Evolutionary conservation across 2,888 invertebrate genomes (phyloP).

Genomic region (Phalangium opilio): DNA sequence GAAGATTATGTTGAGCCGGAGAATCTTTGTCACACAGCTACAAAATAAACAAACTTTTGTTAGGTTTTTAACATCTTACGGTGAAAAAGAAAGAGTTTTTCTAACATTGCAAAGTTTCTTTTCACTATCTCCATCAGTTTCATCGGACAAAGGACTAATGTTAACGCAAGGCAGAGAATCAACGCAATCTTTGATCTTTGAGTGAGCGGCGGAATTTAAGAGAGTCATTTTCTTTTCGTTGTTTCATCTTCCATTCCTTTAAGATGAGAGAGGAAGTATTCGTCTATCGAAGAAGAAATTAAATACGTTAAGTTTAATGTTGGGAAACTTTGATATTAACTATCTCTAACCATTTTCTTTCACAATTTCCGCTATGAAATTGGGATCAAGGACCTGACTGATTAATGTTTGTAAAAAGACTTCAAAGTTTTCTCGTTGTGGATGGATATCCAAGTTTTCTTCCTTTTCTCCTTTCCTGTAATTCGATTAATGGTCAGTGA

Average conservation of each 20-base stretch:
- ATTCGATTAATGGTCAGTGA: neutral
- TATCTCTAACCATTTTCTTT: slow-evolving; percentile 58
- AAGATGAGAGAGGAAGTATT: slow-evolving; percentile 73
- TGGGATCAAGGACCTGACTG: slow-evolving; percentile 74
- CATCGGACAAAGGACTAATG: slow-evolving; percentile 1
- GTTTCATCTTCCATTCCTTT: slow-evolving; percentile 62
- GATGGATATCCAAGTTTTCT: slow-evolving; percentile 22
- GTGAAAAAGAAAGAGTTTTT: neutral
- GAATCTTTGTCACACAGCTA: slow-evolving; percentile 18
- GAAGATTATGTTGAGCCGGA: slow-evolving; percentile 28
- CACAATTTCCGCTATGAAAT: slow-evolving; percentile 74
- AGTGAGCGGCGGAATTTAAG: slow-evolving; percentile 17
- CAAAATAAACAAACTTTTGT: too few relatives aligned
- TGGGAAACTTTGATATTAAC: slow-evolving; percentile 4
- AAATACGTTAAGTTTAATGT: too few relatives aligned
- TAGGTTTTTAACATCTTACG: too few relatives aligned
- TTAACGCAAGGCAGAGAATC: slow-evolving; percentile 19
- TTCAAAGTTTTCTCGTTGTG: slow-evolving; percentile 73
- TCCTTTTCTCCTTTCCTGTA: too few relatives aligned
- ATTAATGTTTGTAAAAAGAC: slow-evolving; percentile 81
- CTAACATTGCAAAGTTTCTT: slow-evolving; percentile 16
- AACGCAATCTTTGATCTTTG: slow-evolving; percentile 15
- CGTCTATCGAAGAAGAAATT: slow-evolving; percentile 43
- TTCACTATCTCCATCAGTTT: slow-evolving; percentile 12
- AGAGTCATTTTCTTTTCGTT: slow-evolving; percentile 17